Evolutionary conservation across 1,140 invertebrate species (phyloP), one percentile per base, ranked within the genome.

Genomic region (Phthorimaea operculella): DNA sequence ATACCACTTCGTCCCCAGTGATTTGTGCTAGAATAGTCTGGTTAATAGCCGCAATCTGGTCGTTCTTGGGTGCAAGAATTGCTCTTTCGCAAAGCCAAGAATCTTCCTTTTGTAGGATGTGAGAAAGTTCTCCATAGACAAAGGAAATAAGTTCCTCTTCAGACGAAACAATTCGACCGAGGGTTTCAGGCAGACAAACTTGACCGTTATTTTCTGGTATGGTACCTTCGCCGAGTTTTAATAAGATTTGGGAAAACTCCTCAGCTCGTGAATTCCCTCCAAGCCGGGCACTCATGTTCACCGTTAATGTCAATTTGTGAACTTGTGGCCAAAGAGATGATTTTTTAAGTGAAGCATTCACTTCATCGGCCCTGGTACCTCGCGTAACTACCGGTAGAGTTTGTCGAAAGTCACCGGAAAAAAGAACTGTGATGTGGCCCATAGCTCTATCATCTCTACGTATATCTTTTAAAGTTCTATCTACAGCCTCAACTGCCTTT

Each of bases 261-360:
- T 63, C 58, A 51, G 55, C 54, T 12, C 21, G 21, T 28, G 21
- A 28, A 28, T 28, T 28, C 16, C 45, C 45, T 15, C 14, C 45
- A 3, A 47, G 15, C 68, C 70, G 55, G 55, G 56, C 70, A 54
- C 69, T 59, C 69, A 79, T 83, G 60, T 83, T 79, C 57, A 47
- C 67, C 17, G 55, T 64, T 58, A 84, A 64, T 14, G 60, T 52
- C 39, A 83, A n/a, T 68, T 45, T 75, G 55, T 74, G 55, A 58
- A 80, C 69, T 61, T 68, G 58, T 59, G 55, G 58, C 74, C 80
- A 85, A 54, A 86, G 64, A 57, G 10, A 14, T 16, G 82, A 86
- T 63, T 62, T 63, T 72, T 86, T 87, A 33, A 87, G 66, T 55
- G 51, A 64, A 59, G 65, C 45, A 55, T 59, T 68, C 33, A 64